Evolutionary conservation across 2,797 vertebrate species (phyloP), one percentile per base, ranked within the genome.

Genomic region (Nyctibius grandis): DNA sequence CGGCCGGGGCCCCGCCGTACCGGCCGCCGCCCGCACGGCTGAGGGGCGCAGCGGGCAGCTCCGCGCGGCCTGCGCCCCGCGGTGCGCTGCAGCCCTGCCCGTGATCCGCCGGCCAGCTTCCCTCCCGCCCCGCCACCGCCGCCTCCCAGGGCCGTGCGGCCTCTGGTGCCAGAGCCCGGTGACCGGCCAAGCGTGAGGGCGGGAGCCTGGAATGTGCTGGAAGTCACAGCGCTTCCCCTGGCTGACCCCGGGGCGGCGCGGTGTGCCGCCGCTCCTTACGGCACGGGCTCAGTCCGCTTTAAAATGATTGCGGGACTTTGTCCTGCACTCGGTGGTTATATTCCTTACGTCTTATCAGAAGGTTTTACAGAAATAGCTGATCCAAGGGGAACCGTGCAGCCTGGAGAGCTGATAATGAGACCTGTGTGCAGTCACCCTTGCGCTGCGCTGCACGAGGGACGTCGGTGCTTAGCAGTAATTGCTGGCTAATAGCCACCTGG

Each of bases 151-250:
- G 38, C 29, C 18, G 10, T 4, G 48, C 11, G 9, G 33, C 21
- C 33, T 14, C 9, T 1, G 11, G 48, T 6, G 25, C 15, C 4
- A 8, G 18, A 28, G 68, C 7, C 6, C 1, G 14, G 34, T 5
- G 40, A 3, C 1, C 20, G 6, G 38, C 10, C 8, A 3, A 2
- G 28, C 12, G 23, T 2, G 47, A 34, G 44, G n/a, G 36, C 9
- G 5, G 38, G 48, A 36, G 34, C 4, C 2, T 4, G 1, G 11
- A 1, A 5, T 0, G 0, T 2, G 6, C 22, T 12, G 57, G 22
- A 5, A 0, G 6, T 11, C 3, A 0, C 0, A 0, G 1, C 0
- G 13, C 4, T 45, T 3, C 11, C 5, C 21, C 8, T 14, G 9
- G 3, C 28, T 5, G 40, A 3, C 6, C 34, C 29, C 4, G 3